Conservation (phyloP, 1,140 invertebrate species). For the Macrobrachium nipponense region DNA sequence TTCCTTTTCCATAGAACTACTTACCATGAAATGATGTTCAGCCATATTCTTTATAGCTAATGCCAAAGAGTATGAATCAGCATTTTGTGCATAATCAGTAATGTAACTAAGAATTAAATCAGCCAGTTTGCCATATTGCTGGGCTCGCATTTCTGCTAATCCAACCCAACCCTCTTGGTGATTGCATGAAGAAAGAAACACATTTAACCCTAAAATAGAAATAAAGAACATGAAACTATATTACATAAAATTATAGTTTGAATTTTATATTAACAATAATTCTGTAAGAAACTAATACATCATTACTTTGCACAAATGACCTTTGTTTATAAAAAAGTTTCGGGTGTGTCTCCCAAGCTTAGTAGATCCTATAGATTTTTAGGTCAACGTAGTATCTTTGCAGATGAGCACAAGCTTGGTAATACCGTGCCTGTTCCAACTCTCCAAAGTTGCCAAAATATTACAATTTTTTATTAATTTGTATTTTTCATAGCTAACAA, state of each 20-base stretch:
- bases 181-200: slow-evolving; percentile 50
- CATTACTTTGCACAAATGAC: too few species aligned
- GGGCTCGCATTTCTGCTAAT: slow-evolving; percentile 32
- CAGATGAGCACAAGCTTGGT: too few species aligned
- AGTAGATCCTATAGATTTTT: too few species aligned
- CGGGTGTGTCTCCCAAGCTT: too few species aligned
- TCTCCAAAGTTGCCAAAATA: too few species aligned
- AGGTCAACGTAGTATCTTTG: too few species aligned
- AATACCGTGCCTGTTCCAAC: too few species aligned
- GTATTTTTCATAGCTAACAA: too few species aligned
- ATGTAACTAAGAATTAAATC: slow-evolving; percentile 42
- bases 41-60: slow-evolving; percentile 40
- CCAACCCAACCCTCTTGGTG: slow-evolving; percentile 48
- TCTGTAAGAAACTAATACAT: too few species aligned
- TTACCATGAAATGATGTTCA: slow-evolving; percentile 44
- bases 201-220: slow-evolving; percentile 41
- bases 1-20: background rate
- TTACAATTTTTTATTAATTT: too few species aligned
- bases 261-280: too few species aligned
- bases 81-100: slow-evolving; percentile 35
- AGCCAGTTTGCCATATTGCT: slow-evolving; percentile 49
- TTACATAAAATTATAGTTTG: background rate
- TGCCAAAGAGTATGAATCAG: slow-evolving; percentile 29
- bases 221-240: background rate
- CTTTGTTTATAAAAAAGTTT: too few species aligned